phyloP scores from a whole-genome alignment of 2,113 vertebrate genomes.

The Cyprinus carpio region DNA sequence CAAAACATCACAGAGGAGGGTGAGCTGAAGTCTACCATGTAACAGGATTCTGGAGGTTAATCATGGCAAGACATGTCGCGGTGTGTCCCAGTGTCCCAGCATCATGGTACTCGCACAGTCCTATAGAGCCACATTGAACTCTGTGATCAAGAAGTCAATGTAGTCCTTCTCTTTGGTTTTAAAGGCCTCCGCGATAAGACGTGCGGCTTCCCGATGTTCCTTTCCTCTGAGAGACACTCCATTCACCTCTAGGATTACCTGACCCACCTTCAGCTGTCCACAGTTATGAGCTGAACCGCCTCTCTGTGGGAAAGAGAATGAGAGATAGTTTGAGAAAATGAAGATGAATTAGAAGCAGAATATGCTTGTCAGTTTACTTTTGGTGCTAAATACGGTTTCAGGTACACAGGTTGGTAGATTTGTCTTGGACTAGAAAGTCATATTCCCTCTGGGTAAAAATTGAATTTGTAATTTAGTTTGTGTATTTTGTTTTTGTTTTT shows the following conservation, averaged over 20 bases:
- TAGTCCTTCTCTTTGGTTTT: constrained; percentile 93
- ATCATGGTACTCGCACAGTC: constrained; percentile 24
- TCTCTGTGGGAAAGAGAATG: constrained; percentile 74
- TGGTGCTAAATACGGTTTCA: not conserved
- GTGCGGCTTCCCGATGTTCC: constrained; percentile 90
- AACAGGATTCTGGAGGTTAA: constrained; percentile 17
- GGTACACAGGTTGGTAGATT: not conserved
- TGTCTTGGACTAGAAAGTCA: not conserved
- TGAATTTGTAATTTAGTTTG: not conserved
- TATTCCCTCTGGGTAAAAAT: not conserved
- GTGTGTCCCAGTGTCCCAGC: not conserved
- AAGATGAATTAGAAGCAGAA: not conserved
- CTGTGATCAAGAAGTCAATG: constrained; percentile 95
- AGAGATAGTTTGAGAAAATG: not conserved
- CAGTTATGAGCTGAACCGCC: constrained; percentile 96
- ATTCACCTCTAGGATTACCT: constrained; percentile 95
- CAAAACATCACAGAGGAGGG: constrained; percentile 28
- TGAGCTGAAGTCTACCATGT: not conserved
- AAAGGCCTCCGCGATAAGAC: constrained; percentile 95
- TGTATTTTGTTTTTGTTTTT: not conserved
- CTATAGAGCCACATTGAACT: constrained; percentile 95
- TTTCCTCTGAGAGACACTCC: constrained; percentile 85
- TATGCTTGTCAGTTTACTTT: not conserved
- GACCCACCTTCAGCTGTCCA: constrained; percentile 93
- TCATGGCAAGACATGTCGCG: constrained; percentile 1